Percentiles rank a stretch among this genome's conserved stretches.
These are phyloP conservation scores for Morelia viridis DNA, from an alignment of 2,797 vertebrate species.

Conservation along the genomic window DNA sequence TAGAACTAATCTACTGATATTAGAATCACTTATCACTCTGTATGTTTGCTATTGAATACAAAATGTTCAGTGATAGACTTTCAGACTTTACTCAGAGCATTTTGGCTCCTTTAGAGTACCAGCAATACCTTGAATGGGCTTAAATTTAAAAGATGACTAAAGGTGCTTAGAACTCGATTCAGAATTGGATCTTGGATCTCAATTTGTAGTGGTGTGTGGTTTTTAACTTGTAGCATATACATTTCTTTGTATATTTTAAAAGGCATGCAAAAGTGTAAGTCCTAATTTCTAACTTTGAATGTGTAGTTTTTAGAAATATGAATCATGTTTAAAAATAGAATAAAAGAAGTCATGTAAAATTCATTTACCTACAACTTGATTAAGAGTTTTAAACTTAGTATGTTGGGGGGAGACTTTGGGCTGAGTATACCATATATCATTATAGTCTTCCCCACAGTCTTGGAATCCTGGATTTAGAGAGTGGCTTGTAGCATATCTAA, in stretches of 20 bases:
- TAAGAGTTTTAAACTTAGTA: not conserved
- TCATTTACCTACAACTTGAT: not conserved
- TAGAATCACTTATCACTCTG: conserved; percentile 21
- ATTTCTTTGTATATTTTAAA: not conserved
- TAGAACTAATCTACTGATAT: conserved; percentile 6
- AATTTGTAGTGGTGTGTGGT: conserved; percentile 10
- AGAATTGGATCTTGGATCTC: not conserved
- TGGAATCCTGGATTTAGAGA: not conserved
- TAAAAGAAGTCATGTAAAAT: not conserved
- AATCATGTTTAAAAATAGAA: conserved; percentile 3
- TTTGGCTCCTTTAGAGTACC: conserved; percentile 7
- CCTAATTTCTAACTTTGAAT: not conserved
- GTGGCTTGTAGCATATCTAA: not conserved
- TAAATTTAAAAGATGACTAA: not conserved
- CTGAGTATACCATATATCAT: too few relatives aligned
- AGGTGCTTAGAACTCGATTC: not conserved
- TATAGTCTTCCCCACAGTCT: not conserved
- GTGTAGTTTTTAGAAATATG: not conserved
- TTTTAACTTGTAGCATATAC: not conserved
- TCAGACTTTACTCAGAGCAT: not conserved
- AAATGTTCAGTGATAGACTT: not conserved
- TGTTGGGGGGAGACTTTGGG: not conserved
- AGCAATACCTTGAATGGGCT: conserved; percentile 18
- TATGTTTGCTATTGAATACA: not conserved
- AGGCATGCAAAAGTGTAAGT: not conserved